These are phyloP conservation scores for Anarsia innoxiella DNA, from an alignment of 2,888 invertebrate genomes.

Conservation along the genomic window DNA sequence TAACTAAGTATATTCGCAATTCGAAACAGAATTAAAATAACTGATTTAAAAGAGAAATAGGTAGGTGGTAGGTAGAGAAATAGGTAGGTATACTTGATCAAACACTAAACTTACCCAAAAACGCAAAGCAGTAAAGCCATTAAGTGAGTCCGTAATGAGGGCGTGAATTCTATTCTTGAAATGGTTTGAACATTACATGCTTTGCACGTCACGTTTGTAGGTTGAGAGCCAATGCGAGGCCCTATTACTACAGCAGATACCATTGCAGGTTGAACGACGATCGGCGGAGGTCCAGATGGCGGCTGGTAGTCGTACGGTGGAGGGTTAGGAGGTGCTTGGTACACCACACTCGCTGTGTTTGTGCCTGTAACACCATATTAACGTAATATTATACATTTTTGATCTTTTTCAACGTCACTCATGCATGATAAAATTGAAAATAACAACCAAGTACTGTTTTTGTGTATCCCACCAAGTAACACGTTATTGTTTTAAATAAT, in stretches of 20 bases:
- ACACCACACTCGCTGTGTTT: neutral
- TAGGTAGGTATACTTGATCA: neutral
- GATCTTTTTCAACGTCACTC: too few species aligned
- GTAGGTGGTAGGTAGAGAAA: too few species aligned
- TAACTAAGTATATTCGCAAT: too few species aligned
- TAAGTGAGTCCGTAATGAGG: conserved; percentile 70
- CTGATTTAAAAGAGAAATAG: too few species aligned
- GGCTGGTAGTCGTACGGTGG: neutral
- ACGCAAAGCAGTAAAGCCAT: conserved; percentile 66
- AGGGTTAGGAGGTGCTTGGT: neutral
- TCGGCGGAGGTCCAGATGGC: neutral
- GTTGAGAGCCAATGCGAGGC: conserved; percentile 33
- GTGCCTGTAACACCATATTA: too few species aligned
- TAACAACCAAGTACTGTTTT: too few species aligned
- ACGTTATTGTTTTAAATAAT: too few species aligned
- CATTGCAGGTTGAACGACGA: neutral
- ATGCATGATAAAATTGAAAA: too few species aligned
- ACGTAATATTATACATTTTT: too few species aligned
- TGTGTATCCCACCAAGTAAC: too few species aligned
- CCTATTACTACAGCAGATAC: conserved; percentile 20
- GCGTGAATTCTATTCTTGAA: conserved; percentile 49
- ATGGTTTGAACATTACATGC: conserved; percentile 57
- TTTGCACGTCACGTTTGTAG: conserved; percentile 45
- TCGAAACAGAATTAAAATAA: too few species aligned
- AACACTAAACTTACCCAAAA: conserved; percentile 38